Base-by-base conservation (phyloP, 2,797 vertebrate genomes). In the Pachyuromys duprasi region DNA sequence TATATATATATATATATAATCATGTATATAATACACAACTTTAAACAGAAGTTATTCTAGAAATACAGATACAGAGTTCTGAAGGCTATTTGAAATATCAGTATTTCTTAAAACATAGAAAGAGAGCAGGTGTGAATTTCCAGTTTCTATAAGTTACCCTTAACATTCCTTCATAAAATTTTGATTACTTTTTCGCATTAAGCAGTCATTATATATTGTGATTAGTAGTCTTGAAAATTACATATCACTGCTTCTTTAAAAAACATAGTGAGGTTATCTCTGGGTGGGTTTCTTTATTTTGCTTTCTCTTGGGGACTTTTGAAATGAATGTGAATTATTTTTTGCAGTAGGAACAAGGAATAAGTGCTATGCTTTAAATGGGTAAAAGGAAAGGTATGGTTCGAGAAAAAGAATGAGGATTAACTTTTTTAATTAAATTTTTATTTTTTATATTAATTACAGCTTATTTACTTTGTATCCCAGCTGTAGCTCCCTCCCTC, bases 291-390 rank as follows among this genome's bases (percentile, higher is more conserved):
- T 90, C 88, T 60, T 62, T 62, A 31, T 82, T 75, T 91, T 36
- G 86, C 82, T 95, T 92, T 89, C 55, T 88, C 67, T 55, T 94
- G 91, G 49, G 26, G n/a, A 95, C 24, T 96, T 95, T 95, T 95
- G 65, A 24, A 93, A 97, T 88, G 49, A 90, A 39, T 57, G 81
- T 79, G 72, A 94, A 96, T 94, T 96, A 79, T 92, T 94, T 49
- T 97, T 96, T 95, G 72, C 83, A 95, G 96, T 95, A 84, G 84
- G 60, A 84, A 93, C 95, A 95, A 70, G 39, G 60, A 95, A 76
- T 65, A 95, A 93, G 57, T 94, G 57, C 78, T 90, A 70, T 72
- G 18, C 63, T 84, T 96, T 74, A 87, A 95, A 91, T 28, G 26
- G 0, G 4, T 57, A 14, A 26, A 74, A 90, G 78, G 69, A 18